Evolutionary conservation across 1,140 invertebrate species (phyloP).

Genomic region (Dreissena rostriformis): DNA sequence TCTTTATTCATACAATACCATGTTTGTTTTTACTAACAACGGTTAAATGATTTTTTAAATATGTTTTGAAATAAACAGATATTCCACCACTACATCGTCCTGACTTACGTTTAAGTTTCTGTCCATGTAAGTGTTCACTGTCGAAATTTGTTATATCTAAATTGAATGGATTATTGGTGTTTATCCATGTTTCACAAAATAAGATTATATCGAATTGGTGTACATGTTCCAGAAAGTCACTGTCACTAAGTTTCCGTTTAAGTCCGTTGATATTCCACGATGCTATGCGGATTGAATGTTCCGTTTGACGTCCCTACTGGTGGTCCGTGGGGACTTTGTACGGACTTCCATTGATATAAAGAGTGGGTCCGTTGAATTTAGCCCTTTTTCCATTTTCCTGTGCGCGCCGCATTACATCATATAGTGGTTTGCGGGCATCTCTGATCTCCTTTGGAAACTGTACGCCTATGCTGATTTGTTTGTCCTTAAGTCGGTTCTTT

Average conservation of each 20-base stretch:
- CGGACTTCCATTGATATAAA: neutral
- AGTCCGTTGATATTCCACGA: neutral
- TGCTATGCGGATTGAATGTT: neutral
- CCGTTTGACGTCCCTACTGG: neutral
- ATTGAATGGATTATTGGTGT: neutral
- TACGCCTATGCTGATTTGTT: neutral
- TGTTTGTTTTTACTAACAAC: neutral
- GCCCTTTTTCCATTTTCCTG: neutral
- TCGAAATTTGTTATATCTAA: neutral
- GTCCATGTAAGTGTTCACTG: neutral
- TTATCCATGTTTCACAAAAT: neutral
- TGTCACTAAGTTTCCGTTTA: neutral
- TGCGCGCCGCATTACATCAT: neutral
- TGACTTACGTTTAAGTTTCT: neutral
- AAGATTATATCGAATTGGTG: neutral
- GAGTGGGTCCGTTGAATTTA: neutral
- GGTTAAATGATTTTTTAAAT: neutral
- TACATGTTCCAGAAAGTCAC: neutral
- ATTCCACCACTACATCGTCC: slow-evolving; percentile 1
- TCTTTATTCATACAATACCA: neutral
- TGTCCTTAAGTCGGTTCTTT: neutral
- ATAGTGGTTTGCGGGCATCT: slow-evolving; percentile 4
- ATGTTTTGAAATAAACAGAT: neutral
- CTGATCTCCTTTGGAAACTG: slow-evolving; percentile 1
- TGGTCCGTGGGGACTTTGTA: neutral